Conservation (phyloP, 2,113 vertebrate genomes). For the Dasypus novemcinctus region DNA sequence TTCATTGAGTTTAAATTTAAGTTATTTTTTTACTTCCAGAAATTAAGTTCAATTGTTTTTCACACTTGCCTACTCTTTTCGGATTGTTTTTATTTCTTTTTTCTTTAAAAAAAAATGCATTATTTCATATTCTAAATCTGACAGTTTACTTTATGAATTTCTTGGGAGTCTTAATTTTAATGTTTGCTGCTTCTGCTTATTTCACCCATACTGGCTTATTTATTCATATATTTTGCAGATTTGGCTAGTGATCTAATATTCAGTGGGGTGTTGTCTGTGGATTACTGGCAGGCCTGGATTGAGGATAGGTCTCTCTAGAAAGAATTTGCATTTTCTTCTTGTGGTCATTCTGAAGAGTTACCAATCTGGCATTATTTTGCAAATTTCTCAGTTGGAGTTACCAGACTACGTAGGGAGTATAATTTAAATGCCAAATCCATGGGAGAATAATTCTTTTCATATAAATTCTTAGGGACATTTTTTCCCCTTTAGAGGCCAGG, state of each 20-base stretch:
- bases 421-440: not conserved
- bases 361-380: not conserved
- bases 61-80: not conserved
- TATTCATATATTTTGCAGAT: not conserved
- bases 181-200: not conserved
- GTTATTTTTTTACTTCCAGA: slow-evolving; percentile 26
- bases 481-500: not conserved
- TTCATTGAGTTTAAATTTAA: not conserved
- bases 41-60: not conserved
- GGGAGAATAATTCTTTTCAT: not conserved
- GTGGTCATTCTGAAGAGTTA: not conserved
- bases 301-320: not conserved
- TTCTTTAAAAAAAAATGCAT: not conserved
- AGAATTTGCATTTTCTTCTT: not conserved
- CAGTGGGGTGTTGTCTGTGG: not conserved
- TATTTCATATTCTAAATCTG: not conserved
- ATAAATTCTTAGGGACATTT: not conserved
- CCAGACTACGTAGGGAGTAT: not conserved
- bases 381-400: not conserved
- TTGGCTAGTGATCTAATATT: not conserved
- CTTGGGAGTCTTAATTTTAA: not conserved
- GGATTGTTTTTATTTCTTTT: not conserved
- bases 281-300: not conserved
- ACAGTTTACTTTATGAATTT: not conserved
- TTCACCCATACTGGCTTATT: not conserved